A percentile compares a stretch with the other conserved stretches of the same genome.
Evolutionary conservation across 2,113 vertebrate genomes (phyloP).

Genomic region (Chunga burmeisteri): DNA sequence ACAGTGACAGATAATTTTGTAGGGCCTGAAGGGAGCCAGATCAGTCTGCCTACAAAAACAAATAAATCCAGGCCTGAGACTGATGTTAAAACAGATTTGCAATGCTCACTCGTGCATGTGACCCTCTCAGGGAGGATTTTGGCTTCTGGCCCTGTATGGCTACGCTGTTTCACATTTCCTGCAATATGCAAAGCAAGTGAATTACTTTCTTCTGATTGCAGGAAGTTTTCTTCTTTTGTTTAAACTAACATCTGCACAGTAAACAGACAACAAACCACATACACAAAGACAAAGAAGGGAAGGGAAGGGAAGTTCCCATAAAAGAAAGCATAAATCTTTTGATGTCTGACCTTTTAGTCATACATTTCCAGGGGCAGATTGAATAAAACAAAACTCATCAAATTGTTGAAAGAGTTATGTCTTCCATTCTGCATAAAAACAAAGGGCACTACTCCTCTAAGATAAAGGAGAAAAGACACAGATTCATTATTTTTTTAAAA

Average conservation of each 20-base stretch:
- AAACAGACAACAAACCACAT: conserved; percentile 33
- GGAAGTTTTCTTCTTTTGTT: not conserved
- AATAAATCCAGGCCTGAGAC: conserved; percentile 67
- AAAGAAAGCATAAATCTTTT: conserved; percentile 71
- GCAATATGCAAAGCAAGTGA: not conserved
- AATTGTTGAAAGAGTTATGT: conserved; percentile 5
- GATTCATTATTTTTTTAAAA: conserved; percentile 37
- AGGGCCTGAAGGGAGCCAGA: conserved; percentile 47
- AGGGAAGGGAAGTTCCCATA: conserved; percentile 38
- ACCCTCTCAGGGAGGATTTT: conserved; percentile 24
- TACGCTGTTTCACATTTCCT: not conserved
- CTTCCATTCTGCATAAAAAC: conserved; percentile 18
- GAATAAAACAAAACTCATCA: conserved; percentile 57
- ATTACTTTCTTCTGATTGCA: conserved; percentile 5
- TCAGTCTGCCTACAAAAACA: conserved; percentile 70
- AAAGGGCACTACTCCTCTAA: not conserved
- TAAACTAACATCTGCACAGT: conserved; percentile 33
- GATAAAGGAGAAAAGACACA: not conserved
- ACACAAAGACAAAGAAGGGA: conserved; percentile 28
- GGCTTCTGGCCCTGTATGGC: not conserved
- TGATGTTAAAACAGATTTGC: conserved; percentile 65
- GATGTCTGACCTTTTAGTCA: conserved; percentile 63
- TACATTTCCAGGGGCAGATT: conserved; percentile 26
- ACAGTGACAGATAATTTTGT: conserved; percentile 72
- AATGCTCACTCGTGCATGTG: conserved; percentile 17